These are phyloP conservation scores for Syngnathus floridae DNA, from an alignment of 2,113 vertebrate genomes.

Conservation along the genomic window DNA sequence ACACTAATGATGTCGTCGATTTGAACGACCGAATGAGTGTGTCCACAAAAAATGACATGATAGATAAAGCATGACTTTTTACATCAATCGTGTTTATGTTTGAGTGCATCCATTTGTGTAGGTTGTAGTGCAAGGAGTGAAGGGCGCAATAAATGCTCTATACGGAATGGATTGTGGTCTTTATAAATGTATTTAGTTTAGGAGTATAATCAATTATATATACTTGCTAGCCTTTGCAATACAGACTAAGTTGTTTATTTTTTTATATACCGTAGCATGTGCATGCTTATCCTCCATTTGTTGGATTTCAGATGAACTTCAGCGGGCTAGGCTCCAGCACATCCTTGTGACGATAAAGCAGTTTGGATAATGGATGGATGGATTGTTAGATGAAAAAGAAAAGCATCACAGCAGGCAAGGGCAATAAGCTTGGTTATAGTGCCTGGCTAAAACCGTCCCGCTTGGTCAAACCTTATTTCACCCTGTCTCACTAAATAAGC, in stretches of 20 bases:
- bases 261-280: neutral
- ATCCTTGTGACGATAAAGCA: too few species aligned
- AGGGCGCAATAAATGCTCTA: neutral
- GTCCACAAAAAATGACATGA: constrained; percentile 9
- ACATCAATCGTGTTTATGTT: neutral
- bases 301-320: constrained; percentile 42
- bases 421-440: constrained; percentile 11
- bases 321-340: too few species aligned
- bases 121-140: neutral
- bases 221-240: too few species aligned
- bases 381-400: neutral
- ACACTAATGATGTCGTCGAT: constrained; percentile 4
- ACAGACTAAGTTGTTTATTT: too few species aligned
- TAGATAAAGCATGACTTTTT: neutral
- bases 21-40: constrained; percentile 16
- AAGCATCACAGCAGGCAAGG: constrained; percentile 1
- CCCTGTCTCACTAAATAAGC: constrained; percentile 4
- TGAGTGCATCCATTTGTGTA: neutral
- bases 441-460: constrained; percentile 14
- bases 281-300: constrained; percentile 35
- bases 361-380: too few species aligned
- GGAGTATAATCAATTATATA: neutral
- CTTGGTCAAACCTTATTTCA: constrained; percentile 28
- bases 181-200: neutral
- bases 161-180: neutral